Base-by-base conservation (phyloP, 2,113 vertebrate genomes). In the Sprattus sprattus region DNA sequence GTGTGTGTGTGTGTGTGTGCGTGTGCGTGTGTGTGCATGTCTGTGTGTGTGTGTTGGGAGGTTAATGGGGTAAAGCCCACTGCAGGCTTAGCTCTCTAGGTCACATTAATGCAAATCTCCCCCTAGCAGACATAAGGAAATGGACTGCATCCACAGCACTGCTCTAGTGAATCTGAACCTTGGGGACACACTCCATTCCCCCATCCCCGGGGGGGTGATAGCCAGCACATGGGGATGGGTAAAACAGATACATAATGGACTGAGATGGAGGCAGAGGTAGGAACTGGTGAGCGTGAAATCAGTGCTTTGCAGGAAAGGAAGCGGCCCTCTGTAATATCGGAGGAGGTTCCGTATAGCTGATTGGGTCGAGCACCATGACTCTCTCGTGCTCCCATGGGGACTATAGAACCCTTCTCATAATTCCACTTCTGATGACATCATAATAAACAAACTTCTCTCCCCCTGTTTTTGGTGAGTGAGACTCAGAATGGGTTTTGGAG, bases 51-150 rank as follows among this genome's bases (percentile, higher is more conserved):
- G 4, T 78, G 71, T 78, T 39, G 13, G 71, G 71, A 81, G 81
- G 39, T 82, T 83, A 81, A 87, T 86, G 13, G 84, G 87, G 87
- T 89, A 88, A 87, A 91, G 91, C 88, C 86, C 88, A 88, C 83
- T 67, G 85, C 89, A 71, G 87, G 89, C 90, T 92, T 91, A 90
- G 89, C 88, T 86, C 83, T 60, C 64, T 88, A 83, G 88, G 90
- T 64, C 91, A 94, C 92, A 93, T 94, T 94, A 93, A 94, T 94
- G 93, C 92, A 94, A 93, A 93, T 92, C 93, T 93, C 85, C 82
- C 88, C 88, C 87, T 47, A 83, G 86, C 88, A 83, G 89, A 90
- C 89, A 87, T 86, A 86, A 86, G 89, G 88, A 92, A 90, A 91
- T 88, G 85, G 89, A 83, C 89, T 92, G 81, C 86, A 50, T 92